Evolutionary conservation across 2,888 invertebrate species (phyloP).

Genomic region (Seira sanloemensis): DNA sequence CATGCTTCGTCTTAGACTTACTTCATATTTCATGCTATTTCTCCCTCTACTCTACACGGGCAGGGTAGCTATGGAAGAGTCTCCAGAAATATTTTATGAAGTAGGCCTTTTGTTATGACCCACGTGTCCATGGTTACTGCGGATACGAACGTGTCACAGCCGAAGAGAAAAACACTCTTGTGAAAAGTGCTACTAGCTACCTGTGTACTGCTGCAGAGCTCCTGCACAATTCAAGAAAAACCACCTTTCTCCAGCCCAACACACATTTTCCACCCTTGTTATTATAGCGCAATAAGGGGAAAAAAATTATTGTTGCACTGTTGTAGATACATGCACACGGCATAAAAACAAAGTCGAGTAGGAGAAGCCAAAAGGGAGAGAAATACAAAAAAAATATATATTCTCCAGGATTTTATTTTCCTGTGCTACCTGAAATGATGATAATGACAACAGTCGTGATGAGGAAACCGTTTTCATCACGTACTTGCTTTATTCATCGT

Average conservation of each 20-base stretch:
- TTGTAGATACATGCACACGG: too few relatives aligned
- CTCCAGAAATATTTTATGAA: constrained; percentile 72
- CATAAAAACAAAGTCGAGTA: too few relatives aligned
- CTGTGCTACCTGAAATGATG: not conserved
- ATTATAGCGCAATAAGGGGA: not conserved
- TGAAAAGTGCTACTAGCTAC: not conserved
- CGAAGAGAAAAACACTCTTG: not conserved
- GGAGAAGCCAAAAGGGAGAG: too few relatives aligned
- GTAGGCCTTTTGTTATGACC: constrained; percentile 69
- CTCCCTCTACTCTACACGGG: not conserved
- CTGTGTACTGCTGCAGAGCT: constrained; percentile 9
- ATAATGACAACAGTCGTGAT: not conserved
- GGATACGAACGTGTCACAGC: constrained; percentile 17
- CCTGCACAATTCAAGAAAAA: constrained; percentile 25
- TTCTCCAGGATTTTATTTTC: not conserved
- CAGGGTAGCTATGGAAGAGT: not conserved
- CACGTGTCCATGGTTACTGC: constrained; percentile 64
- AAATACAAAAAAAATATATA: too few relatives aligned
- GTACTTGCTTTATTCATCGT: not conserved
- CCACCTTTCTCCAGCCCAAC: not conserved
- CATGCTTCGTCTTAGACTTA: constrained; percentile 3
- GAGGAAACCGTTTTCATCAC: constrained; percentile 17
- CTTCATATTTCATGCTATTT: constrained; percentile 66
- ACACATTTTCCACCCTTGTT: not conserved
- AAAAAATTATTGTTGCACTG: not conserved